These are phyloP conservation scores for Ranitomeya imitator DNA, from an alignment of 2,113 vertebrate species.

Conservation along the genomic window DNA sequence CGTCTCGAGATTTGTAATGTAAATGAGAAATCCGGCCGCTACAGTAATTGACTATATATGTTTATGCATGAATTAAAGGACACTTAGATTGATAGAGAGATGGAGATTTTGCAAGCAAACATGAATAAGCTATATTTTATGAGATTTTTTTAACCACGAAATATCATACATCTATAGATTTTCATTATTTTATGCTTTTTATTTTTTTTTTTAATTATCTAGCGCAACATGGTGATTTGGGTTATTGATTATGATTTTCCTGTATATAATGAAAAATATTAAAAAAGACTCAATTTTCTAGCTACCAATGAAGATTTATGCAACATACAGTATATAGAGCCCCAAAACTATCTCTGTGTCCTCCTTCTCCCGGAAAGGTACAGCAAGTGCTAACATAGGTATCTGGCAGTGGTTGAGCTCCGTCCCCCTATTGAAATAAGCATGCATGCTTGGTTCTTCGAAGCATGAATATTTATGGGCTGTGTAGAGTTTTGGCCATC, in stretches of 20 bases:
- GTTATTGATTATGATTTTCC: too few species aligned
- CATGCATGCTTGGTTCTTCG: background rate
- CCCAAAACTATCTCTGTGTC: too few species aligned
- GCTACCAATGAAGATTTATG: background rate
- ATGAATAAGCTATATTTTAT: background rate
- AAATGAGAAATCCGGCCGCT: conserved; percentile 25
- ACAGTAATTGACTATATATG: conserved; percentile 32
- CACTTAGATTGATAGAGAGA: background rate
- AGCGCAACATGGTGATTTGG: background rate
- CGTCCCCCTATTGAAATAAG: background rate
- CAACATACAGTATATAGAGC: background rate
- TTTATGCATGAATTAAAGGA: conserved; percentile 34
- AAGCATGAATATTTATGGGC: background rate
- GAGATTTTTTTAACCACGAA: background rate
- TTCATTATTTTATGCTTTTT: background rate
- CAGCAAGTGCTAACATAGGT: too few species aligned
- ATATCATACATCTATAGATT: too few species aligned
- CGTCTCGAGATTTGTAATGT: conserved; percentile 35
- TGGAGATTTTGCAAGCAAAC: background rate
- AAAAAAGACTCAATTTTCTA: background rate
- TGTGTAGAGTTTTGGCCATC: background rate
- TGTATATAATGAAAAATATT: too few species aligned
- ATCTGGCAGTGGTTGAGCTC: too few species aligned
- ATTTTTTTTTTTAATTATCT: background rate
- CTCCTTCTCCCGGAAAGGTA: too few species aligned